phyloP scores from a whole-genome alignment of 92 coral and sea anemone genomes.

The Palythoa grandis region DNA sequence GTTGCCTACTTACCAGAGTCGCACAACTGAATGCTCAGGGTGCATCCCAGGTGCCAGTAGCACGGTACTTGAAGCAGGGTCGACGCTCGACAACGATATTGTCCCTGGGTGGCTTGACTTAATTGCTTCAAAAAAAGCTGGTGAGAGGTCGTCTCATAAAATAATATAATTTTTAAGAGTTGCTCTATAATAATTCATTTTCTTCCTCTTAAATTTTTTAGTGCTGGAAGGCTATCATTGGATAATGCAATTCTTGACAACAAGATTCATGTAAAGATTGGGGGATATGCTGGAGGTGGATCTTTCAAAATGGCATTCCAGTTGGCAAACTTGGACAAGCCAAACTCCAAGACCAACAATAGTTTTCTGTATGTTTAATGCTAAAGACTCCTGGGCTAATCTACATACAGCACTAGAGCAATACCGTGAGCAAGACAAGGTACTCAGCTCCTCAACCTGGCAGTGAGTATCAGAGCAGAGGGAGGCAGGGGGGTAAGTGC shows the following conservation, averaged over 20 bases:
- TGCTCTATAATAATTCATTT: too few relatives aligned
- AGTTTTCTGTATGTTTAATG: constrained; percentile 47
- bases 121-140: too few relatives aligned
- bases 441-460: constrained; percentile 42
- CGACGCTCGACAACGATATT: too few relatives aligned
- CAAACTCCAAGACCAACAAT: constrained; percentile 46
- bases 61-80: too few relatives aligned
- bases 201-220: too few relatives aligned
- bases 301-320: constrained; percentile 51
- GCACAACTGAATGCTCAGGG: too few relatives aligned
- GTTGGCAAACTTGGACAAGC: constrained; percentile 41
- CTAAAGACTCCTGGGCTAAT: constrained; percentile 44
- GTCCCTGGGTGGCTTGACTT: too few relatives aligned
- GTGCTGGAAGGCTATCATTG: constrained; percentile 43
- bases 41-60: too few relatives aligned
- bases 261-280: constrained; percentile 40
- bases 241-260: constrained; percentile 28
- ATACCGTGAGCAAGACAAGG: constrained; percentile 29
- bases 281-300: constrained; percentile 55
- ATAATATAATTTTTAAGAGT: too few relatives aligned
- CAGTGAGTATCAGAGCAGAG: constrained; percentile 25
- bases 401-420: constrained; percentile 21
- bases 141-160: too few relatives aligned
- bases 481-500: background rate
- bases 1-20: too few relatives aligned